These are phyloP conservation scores for Macrobrachium nipponense DNA, from an alignment of 1,140 invertebrate species.

Conservation along the genomic window DNA sequence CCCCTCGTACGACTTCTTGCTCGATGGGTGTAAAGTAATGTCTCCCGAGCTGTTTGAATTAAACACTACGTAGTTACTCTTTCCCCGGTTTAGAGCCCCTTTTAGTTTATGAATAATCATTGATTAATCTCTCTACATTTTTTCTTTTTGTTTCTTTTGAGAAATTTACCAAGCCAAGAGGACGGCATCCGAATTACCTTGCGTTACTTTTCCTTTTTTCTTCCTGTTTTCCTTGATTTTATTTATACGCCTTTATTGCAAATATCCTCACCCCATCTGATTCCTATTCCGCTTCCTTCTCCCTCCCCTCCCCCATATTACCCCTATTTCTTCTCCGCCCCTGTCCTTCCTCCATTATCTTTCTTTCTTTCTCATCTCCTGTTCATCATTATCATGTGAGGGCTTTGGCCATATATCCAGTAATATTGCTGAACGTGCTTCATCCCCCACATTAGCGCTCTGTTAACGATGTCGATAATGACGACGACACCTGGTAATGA, in stretches of 20 bases:
- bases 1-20: too few species aligned
- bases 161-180: too few species aligned
- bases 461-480: conserved; percentile 59
- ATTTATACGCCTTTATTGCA: neutral
- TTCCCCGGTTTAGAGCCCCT: too few species aligned
- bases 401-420: conserved; percentile 50
- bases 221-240: neutral
- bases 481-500: conserved; percentile 49
- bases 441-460: conserved; percentile 54
- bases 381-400: conserved; percentile 49
- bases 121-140: too few species aligned
- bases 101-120: too few species aligned
- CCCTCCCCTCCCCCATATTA: neutral
- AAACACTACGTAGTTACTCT: too few species aligned
- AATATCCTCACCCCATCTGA: neutral
- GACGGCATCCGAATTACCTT: too few species aligned
- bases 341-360: neutral
- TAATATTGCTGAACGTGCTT: conserved; percentile 60
- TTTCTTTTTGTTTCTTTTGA: too few species aligned
- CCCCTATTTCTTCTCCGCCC: neutral
- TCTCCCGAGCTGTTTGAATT: too few species aligned
- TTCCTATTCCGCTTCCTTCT: neutral
- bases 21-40: too few species aligned
- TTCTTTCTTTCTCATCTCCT: neutral
- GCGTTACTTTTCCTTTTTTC: too few species aligned